Evolutionary conservation across 2,888 invertebrate species (phyloP).

Genomic region (Flabesymbios commensalis): DNA sequence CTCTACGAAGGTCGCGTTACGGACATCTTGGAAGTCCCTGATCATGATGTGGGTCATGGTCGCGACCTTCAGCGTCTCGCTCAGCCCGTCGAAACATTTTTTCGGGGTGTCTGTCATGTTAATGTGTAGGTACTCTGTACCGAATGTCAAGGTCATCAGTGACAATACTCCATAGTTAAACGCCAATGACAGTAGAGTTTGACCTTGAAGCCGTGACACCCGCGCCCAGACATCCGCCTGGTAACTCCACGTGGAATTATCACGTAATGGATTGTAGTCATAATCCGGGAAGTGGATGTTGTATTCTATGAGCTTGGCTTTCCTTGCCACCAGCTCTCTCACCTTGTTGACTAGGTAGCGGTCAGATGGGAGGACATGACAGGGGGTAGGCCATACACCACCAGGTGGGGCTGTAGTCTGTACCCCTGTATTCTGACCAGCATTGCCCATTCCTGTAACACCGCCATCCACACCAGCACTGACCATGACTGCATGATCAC

Average conservation of each 20-base stretch:
- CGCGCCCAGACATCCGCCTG: constrained; percentile 33
- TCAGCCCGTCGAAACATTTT: constrained; percentile 48
- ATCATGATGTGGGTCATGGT: constrained; percentile 26
- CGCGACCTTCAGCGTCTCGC: constrained; percentile 22
- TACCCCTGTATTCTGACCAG: too few relatives aligned
- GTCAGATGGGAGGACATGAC: constrained; percentile 7
- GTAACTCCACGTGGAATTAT: constrained; percentile 17
- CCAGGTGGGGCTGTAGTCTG: too few relatives aligned
- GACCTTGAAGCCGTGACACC: constrained; percentile 50
- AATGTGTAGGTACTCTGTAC: constrained; percentile 41
- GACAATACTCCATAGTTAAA: constrained; percentile 58
- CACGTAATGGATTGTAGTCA: constrained; percentile 26
- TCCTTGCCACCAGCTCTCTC: constrained; percentile 9
- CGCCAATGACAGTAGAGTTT: constrained; percentile 55
- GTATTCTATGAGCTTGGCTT: constrained; percentile 33
- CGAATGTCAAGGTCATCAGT: constrained; percentile 54
- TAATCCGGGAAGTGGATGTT: constrained; percentile 28
- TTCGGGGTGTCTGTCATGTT: constrained; percentile 44
- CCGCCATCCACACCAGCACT: too few relatives aligned
- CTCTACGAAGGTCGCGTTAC: constrained; percentile 6
- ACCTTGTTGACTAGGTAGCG: constrained; percentile 13
- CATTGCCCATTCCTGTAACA: too few relatives aligned
- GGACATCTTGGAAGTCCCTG: constrained; percentile 26
- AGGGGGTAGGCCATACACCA: constrained; percentile 3
- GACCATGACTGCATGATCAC: too few relatives aligned